These are phyloP conservation scores for Hemiprocne comata DNA, from an alignment of 2,113 vertebrate species.

Conservation along the genomic window DNA sequence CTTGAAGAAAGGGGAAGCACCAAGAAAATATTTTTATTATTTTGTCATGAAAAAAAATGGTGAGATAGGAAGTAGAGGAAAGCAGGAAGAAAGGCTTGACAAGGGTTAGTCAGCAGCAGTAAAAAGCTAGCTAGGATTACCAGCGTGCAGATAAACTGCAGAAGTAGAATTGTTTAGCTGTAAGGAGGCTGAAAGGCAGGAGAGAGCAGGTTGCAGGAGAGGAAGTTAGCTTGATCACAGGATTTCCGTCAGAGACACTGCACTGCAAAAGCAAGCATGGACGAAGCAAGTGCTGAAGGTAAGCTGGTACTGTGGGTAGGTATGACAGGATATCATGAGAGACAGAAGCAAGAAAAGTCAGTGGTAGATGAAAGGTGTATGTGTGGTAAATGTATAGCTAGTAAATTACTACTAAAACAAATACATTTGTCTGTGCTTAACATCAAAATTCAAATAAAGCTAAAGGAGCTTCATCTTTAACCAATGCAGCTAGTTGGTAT, in stretches of 20 bases:
- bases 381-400: background rate
- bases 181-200: constrained; percentile 18
- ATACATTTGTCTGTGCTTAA: background rate
- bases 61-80: background rate
- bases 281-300: constrained; percentile 9
- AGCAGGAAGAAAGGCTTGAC: background rate
- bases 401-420: background rate
- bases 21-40: background rate
- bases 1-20: background rate
- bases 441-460: background rate
- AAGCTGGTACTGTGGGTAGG: background rate
- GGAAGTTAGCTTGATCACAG: constrained; percentile 45
- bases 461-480: background rate
- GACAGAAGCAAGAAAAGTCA: background rate
- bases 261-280: background rate
- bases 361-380: background rate
- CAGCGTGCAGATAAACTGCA: background rate
- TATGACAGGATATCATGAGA: background rate
- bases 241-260: constrained; percentile 32
- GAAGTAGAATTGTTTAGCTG: background rate
- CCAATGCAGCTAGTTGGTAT: background rate
- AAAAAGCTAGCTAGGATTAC: background rate
- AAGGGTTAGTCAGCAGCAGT: background rate
- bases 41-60: background rate
- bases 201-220: background rate